Evolutionary conservation across 2,888 invertebrate species (phyloP).

Genomic region (Eudasyphora cyanicolor): DNA sequence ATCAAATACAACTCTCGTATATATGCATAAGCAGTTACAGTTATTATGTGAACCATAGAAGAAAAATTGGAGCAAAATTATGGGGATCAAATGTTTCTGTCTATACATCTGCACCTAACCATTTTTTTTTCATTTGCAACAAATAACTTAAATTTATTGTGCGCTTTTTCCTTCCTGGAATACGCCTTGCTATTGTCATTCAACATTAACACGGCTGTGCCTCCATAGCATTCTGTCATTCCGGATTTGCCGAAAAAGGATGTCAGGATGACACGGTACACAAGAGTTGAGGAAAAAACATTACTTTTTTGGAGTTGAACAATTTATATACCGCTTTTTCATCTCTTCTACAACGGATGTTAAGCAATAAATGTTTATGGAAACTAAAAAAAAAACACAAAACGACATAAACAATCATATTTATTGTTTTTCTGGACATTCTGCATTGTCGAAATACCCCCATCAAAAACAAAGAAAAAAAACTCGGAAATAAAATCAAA

Average conservation of each 20-base stretch:
- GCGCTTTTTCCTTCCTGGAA: no score
- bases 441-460: neutral
- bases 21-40: no score
- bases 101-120: no score
- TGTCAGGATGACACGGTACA: neutral
- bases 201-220: neutral
- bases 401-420: neutral
- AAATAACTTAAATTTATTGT: no score
- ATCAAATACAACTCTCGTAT: no score
- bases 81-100: no score
- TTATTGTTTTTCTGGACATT: slow-evolving; percentile 23
- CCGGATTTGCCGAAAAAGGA: neutral
- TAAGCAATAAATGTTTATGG: slow-evolving; percentile 58
- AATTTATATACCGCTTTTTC: neutral
- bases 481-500: neutral
- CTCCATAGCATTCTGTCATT: neutral
- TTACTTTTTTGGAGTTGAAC: neutral
- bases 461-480: neutral
- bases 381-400: slow-evolving; percentile 26
- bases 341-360: slow-evolving; percentile 23
- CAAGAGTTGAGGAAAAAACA: neutral
- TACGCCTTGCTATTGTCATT: neutral
- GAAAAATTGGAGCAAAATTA: no score
- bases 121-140: no score
- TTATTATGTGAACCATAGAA: no score